Percentiles rank a stretch among this genome's conserved stretches.
Conservation (phyloP, 2,113 vertebrate species). For the Tauraco erythrolophus region DNA sequence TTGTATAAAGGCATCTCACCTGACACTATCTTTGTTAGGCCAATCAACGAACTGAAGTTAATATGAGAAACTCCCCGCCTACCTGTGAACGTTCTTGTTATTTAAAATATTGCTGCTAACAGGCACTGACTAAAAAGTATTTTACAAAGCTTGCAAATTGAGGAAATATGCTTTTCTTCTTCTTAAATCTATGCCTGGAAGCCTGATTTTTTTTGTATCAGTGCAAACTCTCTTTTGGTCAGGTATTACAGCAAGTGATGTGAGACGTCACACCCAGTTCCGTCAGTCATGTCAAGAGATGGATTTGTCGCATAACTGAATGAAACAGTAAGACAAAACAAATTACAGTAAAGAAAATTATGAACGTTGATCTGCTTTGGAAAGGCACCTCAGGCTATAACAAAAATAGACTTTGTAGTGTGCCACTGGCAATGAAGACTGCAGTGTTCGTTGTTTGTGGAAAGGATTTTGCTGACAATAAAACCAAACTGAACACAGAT, state of each 20-base stretch:
- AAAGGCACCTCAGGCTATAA: conserved; percentile 28
- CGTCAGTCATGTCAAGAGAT: conserved; percentile 6
- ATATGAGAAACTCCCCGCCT: not conserved
- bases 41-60: not conserved
- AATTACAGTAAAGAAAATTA: conserved; percentile 44
- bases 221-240: not conserved
- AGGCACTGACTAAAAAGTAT: not conserved
- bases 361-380: conserved; percentile 1
- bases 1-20: not conserved
- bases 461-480: conserved; percentile 39
- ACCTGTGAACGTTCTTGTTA: not conserved
- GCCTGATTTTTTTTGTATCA: not conserved
- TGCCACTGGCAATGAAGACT: conserved; percentile 20
- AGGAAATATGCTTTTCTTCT: not conserved
- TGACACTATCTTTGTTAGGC: not conserved
- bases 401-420: conserved; percentile 46
- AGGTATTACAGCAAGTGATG: not conserved
- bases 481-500: conserved; percentile 19
- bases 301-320: conserved; percentile 4
- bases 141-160: not conserved
- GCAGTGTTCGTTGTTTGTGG: conserved; percentile 32
- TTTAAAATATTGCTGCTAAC: not conserved
- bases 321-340: conserved; percentile 36
- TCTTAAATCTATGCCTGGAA: not conserved
- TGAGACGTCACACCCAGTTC: not conserved